Conservation (phyloP, 2,113 vertebrate species). For the Antennarius striatus region DNA sequence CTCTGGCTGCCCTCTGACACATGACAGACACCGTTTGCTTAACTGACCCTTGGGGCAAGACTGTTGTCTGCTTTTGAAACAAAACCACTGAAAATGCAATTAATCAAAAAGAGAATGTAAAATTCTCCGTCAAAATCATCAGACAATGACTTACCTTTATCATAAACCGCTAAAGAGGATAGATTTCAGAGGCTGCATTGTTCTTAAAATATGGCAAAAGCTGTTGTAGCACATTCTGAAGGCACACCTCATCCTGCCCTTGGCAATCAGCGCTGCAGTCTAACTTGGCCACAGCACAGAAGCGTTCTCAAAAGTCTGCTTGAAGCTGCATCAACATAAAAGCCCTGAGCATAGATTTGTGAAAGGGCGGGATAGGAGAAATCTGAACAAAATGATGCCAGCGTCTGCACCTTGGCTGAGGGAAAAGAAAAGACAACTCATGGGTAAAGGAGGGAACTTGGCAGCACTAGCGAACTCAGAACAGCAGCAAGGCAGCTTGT, state of each 20-base stretch:
- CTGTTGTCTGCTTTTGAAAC: constrained; percentile 11
- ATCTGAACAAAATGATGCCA: constrained; percentile 66
- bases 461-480: constrained; percentile 45
- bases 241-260: constrained; percentile 54
- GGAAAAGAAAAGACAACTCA: constrained; percentile 48
- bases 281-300: constrained; percentile 65
- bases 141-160: not conserved
- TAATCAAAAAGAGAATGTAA: not conserved
- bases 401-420: constrained; percentile 45
- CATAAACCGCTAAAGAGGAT: not conserved
- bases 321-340: constrained; percentile 67
- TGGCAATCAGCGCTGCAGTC: constrained; percentile 42
- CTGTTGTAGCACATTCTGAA: constrained; percentile 50
- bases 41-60: constrained; percentile 30
- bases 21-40: constrained; percentile 41
- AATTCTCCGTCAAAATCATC: constrained; percentile 6
- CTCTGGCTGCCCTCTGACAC: constrained; percentile 39
- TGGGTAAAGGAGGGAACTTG: constrained; percentile 66
- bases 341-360: constrained; percentile 54
- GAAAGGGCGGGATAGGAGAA: constrained; percentile 63
- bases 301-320: constrained; percentile 58
- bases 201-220: constrained; percentile 9
- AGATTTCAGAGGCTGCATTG: constrained; percentile 2
- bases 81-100: constrained; percentile 1
- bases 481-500: constrained; percentile 46